Base-by-base conservation (phyloP, 2,113 vertebrate species). In the Malurus cyaneus region DNA sequence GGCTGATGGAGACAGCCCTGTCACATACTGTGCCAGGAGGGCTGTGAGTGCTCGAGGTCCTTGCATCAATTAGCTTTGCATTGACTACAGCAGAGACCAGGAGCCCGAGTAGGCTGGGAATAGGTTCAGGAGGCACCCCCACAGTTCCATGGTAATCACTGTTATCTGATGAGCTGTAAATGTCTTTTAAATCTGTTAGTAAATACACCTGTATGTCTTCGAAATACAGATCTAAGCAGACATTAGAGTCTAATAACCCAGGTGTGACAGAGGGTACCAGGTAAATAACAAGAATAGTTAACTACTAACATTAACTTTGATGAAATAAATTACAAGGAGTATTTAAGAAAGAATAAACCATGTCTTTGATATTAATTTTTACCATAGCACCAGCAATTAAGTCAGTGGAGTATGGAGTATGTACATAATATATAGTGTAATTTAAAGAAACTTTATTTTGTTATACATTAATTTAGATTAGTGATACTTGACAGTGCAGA, bases 271-370 rank as follows among this genome's bases (percentile, higher is more conserved):
- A 80, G 13, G 28, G 62, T 79, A 76, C 57, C 28, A 62, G 44
- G 50, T 67, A 87, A 92, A 89, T 82, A 95, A 79, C 29, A 49
- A 62, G 61, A 86, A 69, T 56, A n/a, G 50, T 70, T 95, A 89
- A 84, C 57, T 73, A 70, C 80, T 50, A 89, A 59, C 66, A 94
- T 84, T 81, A 86, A 92, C 39, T 64, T 65, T 46, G 86, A 87
- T 71, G 50, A 66, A 95, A 83, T 66, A 94, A 89, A 83, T 88
- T 83, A 64, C 70, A 87, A 89, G 39, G 14, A 82, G 32, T 86
- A 86, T 86, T 93, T 92, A 89, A 72, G 47, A 83, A 94, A 89
- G 36, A 94, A 92, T 96, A 97, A 96, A 92, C 31, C 50, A 72
- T 82, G 74, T 86, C 76, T 74, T 86, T 74, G 67, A 59, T 88